phyloP scores from a whole-genome alignment of 2,797 vertebrate genomes.

The Lepus townsendii region DNA sequence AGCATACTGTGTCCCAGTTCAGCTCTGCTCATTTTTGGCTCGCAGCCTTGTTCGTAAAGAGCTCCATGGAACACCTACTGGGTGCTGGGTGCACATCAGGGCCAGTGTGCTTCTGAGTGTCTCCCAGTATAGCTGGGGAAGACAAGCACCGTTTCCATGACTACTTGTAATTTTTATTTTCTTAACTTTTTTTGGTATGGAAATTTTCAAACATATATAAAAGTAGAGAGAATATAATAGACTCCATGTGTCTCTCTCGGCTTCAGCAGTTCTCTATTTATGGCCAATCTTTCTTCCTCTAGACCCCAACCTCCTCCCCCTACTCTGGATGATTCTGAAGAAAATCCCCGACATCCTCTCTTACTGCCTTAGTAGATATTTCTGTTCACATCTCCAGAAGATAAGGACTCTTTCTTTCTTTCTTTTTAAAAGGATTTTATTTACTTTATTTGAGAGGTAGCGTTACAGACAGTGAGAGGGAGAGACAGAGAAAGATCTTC shows the following conservation, averaged over 20 bases:
- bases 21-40: background rate
- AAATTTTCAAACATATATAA: background rate
- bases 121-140: background rate
- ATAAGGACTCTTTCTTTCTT: background rate
- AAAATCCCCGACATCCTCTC: background rate
- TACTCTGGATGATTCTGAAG: background rate
- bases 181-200: background rate
- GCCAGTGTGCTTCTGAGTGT: background rate
- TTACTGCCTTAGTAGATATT: slow-evolving; percentile 46
- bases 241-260: background rate
- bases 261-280: background rate
- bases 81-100: background rate
- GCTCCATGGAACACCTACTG: fast-evolving
- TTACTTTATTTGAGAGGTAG: too few species aligned
- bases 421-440: too few species aligned
- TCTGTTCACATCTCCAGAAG: background rate
- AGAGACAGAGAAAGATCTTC: too few species aligned
- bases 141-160: background rate
- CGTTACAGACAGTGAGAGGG: too few species aligned
- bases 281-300: background rate
- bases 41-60: background rate
- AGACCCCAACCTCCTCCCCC: background rate
- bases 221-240: background rate
- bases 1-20: background rate
- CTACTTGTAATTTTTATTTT: background rate